phyloP scores from a whole-genome alignment of 2,888 invertebrate genomes.

The Trichogramma dendrolimi region DNA sequence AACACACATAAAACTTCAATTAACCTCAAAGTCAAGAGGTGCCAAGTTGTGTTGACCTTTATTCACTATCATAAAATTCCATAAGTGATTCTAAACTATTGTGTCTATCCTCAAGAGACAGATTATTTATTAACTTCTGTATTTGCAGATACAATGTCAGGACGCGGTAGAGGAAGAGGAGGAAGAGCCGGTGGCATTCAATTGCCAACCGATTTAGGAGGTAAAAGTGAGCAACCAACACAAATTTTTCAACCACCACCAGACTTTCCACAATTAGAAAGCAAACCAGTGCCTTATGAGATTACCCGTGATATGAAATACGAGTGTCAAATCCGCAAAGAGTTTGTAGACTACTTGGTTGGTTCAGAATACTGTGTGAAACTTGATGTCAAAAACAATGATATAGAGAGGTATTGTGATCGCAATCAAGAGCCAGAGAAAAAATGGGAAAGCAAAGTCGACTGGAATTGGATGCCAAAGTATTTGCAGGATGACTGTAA shows the following conservation, averaged over 20 bases:
- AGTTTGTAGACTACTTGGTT: slow-evolving; percentile 67
- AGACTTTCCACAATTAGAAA: slow-evolving; percentile 52
- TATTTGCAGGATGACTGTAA: too few species aligned
- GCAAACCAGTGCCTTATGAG: slow-evolving; percentile 51
- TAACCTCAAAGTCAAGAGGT: too few species aligned
- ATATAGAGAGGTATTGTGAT: slow-evolving; percentile 48
- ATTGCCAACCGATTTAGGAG: slow-evolving; percentile 38
- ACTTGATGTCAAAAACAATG: slow-evolving; percentile 40
- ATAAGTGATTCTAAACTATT: too few species aligned
- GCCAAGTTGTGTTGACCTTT: too few species aligned
- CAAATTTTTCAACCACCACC: slow-evolving; percentile 51
- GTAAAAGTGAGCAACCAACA: slow-evolving; percentile 48
- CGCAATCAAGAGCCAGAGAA: slow-evolving; percentile 40
- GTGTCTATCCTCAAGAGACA: too few species aligned
- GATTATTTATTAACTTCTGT: too few species aligned
- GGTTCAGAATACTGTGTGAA: slow-evolving; percentile 61
- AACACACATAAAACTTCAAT: too few species aligned
- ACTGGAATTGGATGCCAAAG: slow-evolving; percentile 47
- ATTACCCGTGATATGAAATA: slow-evolving; percentile 60
- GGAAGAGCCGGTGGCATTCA: slow-evolving; percentile 49
- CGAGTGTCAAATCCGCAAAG: slow-evolving; percentile 68
- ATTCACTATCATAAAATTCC: too few species aligned
- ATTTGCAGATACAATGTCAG: slow-evolving; percentile 41
- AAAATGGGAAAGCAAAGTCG: slow-evolving; percentile 34
- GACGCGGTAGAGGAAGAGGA: slow-evolving; percentile 49